Conservation (phyloP, 2,113 vertebrate genomes). For the Syngnathus floridae region DNA sequence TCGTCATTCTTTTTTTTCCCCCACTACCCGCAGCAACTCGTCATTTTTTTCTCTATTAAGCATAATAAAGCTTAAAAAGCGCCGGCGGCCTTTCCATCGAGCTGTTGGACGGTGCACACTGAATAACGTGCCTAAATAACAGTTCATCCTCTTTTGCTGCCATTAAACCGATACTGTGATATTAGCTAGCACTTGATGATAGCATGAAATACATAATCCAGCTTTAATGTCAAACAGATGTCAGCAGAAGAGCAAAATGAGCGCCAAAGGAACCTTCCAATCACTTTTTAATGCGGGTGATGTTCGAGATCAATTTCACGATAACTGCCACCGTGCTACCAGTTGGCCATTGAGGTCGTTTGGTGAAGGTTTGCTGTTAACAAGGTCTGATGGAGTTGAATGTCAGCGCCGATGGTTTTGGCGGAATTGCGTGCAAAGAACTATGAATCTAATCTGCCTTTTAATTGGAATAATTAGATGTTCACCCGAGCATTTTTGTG, state of each 20-base stretch:
- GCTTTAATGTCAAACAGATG: background rate
- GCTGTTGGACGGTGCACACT: no score
- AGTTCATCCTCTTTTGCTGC: no score
- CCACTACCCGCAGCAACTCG: no score
- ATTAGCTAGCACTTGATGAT: background rate
- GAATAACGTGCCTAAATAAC: no score
- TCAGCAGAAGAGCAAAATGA: background rate
- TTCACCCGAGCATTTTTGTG: background rate
- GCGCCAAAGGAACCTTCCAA: background rate
- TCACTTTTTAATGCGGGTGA: background rate
- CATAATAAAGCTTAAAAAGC: no score
- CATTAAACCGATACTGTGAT: background rate
- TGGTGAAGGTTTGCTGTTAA: background rate
- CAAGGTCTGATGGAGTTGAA: background rate
- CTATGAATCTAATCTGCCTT: background rate
- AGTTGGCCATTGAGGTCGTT: background rate
- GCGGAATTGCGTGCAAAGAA: background rate
- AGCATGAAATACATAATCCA: background rate
- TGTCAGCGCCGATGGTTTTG: background rate
- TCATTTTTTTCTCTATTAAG: no score
- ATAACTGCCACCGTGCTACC: background rate
- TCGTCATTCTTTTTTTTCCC: no score
- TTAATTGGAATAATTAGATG: background rate
- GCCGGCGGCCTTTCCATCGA: no score
- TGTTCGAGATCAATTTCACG: background rate